Percentiles rank a stretch among this genome's conserved stretches.
Evolutionary conservation across 2,888 invertebrate genomes (phyloP).

Genomic region (Amblyjoppa proteus): DNA sequence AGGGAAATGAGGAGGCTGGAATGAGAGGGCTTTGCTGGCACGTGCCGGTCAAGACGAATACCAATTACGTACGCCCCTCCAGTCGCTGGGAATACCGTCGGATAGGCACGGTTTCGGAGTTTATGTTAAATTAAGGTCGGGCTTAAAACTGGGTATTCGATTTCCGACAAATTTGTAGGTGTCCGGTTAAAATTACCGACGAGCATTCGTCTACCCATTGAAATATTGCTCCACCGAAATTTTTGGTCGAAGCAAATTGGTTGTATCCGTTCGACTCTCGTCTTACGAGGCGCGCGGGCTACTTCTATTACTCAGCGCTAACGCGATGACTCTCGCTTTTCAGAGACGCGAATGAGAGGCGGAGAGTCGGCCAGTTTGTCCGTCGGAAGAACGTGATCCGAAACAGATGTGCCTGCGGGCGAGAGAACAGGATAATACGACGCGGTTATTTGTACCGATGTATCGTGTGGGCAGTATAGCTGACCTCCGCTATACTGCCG

Average conservation of each 20-base stretch:
- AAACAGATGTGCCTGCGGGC: slow-evolving; percentile 61
- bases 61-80: slow-evolving; percentile 40
- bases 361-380: slow-evolving; percentile 41
- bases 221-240: slow-evolving; percentile 59
- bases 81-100: slow-evolving; percentile 7
- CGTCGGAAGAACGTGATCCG: slow-evolving; percentile 51
- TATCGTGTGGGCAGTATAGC: slow-evolving; percentile 26
- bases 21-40: slow-evolving; percentile 22
- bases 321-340: slow-evolving; percentile 43
- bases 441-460: slow-evolving; percentile 65
- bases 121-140: slow-evolving; percentile 12
- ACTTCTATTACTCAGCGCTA: slow-evolving; percentile 52
- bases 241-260: slow-evolving; percentile 60
- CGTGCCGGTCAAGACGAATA: slow-evolving; percentile 49
- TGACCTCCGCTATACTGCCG: slow-evolving; percentile 17
- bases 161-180: slow-evolving; percentile 56
- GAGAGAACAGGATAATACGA: slow-evolving; percentile 55
- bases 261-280: slow-evolving; percentile 50
- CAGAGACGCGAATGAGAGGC: slow-evolving; percentile 16
- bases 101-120: slow-evolving; percentile 11
- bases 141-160: slow-evolving; percentile 46
- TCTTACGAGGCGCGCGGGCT: slow-evolving; percentile 51
- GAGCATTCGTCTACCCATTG: slow-evolving; percentile 44
- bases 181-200: slow-evolving; percentile 28
- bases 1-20: slow-evolving; percentile 18